phyloP scores from a whole-genome alignment of 2,888 invertebrate genomes.

The Chymomyza procnemis region DNA sequence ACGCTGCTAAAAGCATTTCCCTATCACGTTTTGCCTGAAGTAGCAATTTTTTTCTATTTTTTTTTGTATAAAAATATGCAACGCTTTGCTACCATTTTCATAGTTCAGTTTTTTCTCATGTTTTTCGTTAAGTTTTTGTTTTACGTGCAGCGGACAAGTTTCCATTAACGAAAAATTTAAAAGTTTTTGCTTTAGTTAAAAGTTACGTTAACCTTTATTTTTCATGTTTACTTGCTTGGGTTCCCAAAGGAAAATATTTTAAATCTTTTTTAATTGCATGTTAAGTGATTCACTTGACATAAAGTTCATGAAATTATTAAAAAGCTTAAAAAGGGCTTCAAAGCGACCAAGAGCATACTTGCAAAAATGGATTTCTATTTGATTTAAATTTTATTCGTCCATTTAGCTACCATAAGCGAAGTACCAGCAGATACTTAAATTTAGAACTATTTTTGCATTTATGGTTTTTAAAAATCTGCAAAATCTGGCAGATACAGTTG shows the following conservation, averaged over 20 bases:
- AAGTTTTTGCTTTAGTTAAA: not conserved
- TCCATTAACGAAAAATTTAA: not conserved
- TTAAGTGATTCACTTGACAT: not conserved
- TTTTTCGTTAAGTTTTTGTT: not conserved
- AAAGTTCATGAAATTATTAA: not conserved
- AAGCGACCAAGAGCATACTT: not conserved
- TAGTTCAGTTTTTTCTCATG: not conserved
- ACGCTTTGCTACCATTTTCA: not conserved
- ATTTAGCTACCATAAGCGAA: too few species aligned
- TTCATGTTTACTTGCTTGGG: not conserved
- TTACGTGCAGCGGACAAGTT: not conserved
- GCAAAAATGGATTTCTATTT: not conserved
- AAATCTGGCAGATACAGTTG: too few species aligned
- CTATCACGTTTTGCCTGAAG: not conserved
- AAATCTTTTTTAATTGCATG: not conserved
- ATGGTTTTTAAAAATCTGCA: too few species aligned
- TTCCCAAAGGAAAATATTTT: not conserved
- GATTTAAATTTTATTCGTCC: not conserved
- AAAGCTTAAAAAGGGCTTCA: not conserved
- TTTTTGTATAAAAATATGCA: not conserved
- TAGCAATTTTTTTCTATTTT: too few species aligned
- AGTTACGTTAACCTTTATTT: not conserved
- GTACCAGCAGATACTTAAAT: too few species aligned
- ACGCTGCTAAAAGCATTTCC: conserved; percentile 17
- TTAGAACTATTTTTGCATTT: too few species aligned